Evolutionary conservation across 1,140 invertebrate species (phyloP), one percentile per base, ranked within the genome.

Genomic region (Drosophila sp.): DNA sequence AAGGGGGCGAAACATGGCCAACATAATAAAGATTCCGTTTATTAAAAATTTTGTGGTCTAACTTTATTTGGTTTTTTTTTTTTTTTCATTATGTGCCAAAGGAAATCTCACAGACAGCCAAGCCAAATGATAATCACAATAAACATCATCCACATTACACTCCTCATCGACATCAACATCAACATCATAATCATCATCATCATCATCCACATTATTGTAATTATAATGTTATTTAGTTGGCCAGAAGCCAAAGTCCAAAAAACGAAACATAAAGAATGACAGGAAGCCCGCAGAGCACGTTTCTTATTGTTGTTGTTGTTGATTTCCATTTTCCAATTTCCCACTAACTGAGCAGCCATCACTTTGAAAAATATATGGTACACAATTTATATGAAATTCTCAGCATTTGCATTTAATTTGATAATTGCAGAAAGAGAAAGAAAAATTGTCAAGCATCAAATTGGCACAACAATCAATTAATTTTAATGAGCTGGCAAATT

Each of bases 1-100:
- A 55, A 76, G 60, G 50, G 25, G 32, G 65, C n/a, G 47, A 7
- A 33, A 40, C 73, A 35, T 68, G 61, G 67, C 50, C 58, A 27
- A 50, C 73, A 38, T 44, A 5, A 50, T 5, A 27, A 50, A 50
- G 11, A 87, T 69, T 76, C 57, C 79, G 61, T 80, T 17, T 72
- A 83, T 77, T 83, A 63, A 74, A 50, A 83, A 73, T 73, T 74
- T 82, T 73, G 76, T 56, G 60, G 33, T 50, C 72, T 8, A 76
- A 86, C 69, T 79, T 79, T 72, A 66, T 86, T 82, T 79, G 54
- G 79, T 70, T 69, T 78, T 70, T 56, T 63, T 70, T 56, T 63
- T 65, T 62, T 82, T 72, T 38, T n/a, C 35, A 79, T 57, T 72
- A 79, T 76, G 64, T 71, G 56, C 50, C 60, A 63, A 70, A 71